These are phyloP conservation scores for Mesoclemmys tuberculata DNA, from an alignment of 2,113 vertebrate genomes.

Conservation along the genomic window DNA sequence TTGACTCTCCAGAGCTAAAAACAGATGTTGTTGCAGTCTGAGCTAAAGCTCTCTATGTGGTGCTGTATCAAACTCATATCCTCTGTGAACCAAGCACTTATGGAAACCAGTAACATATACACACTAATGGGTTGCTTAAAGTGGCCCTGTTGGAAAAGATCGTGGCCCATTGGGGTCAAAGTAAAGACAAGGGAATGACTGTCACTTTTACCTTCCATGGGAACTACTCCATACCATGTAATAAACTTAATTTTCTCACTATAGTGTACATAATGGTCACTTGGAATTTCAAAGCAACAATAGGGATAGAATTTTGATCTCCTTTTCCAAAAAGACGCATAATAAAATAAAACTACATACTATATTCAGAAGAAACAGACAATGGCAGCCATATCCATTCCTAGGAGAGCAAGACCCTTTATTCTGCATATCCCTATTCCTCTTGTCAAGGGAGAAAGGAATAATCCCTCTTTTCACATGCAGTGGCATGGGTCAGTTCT, in stretches of 20 bases:
- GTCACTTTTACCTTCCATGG: constrained; percentile 4
- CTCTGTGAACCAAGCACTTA: neutral
- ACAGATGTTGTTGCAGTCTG: neutral
- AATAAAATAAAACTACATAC: neutral
- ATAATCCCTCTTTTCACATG: neutral
- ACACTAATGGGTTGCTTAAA: neutral
- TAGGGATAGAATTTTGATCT: neutral
- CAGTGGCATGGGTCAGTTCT: neutral
- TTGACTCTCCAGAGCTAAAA: neutral
- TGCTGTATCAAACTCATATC: neutral
- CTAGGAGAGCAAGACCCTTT: neutral
- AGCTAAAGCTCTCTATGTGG: neutral
- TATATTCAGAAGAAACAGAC: neutral
- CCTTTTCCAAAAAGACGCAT: neutral
- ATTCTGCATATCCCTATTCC: neutral
- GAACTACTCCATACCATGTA: neutral
- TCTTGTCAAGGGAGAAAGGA: neutral
- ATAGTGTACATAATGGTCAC: neutral
- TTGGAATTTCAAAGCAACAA: neutral
- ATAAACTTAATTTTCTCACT: neutral
- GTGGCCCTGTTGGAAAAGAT: neutral
- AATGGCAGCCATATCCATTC: neutral
- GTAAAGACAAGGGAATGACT: neutral
- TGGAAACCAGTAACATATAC: no score
- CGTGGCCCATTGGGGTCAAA: neutral